Percentiles rank a stretch among this genome's conserved stretches.
These are phyloP conservation scores for Lepus americanus DNA, from an alignment of 2,113 vertebrate genomes.

Conservation along the genomic window DNA sequence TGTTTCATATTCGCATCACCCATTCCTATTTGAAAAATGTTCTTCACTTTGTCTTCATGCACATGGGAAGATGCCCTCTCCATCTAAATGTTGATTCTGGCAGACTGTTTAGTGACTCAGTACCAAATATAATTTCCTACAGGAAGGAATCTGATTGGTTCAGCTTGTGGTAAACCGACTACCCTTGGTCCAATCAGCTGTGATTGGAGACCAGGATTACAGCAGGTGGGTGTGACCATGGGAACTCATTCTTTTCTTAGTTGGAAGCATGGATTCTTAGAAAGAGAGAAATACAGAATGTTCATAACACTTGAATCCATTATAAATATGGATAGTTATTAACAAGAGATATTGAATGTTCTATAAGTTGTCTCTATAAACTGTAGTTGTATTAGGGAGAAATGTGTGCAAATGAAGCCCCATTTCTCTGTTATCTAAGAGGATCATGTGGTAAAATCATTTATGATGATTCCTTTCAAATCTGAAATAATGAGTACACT, in stretches of 20 bases:
- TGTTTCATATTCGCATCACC: not conserved
- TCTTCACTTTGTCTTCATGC: not conserved
- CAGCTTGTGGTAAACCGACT: not conserved
- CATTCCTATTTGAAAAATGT: not conserved
- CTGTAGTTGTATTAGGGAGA: constrained; percentile 8
- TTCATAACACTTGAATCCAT: not conserved
- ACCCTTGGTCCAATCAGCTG: not conserved
- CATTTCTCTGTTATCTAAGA: not conserved
- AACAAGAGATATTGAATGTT: not conserved
- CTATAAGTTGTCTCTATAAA: not conserved
- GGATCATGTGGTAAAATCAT: constrained; percentile 10
- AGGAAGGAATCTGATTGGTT: constrained; percentile 15
- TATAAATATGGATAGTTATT: constrained; percentile 1
- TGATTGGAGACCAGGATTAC: not conserved
- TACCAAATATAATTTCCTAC: not conserved
- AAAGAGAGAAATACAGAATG: not conserved
- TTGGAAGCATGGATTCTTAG: not conserved
- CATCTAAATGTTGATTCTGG: not conserved
- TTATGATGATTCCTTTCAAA: not conserved
- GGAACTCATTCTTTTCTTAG: not conserved
- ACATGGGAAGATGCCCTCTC: not conserved
- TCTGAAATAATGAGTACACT: constrained; percentile 16
- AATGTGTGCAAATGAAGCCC: not conserved
- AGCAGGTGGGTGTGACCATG: not conserved
- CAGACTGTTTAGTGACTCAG: not conserved